Evolutionary conservation across 1,140 invertebrate species (phyloP).

Genomic region (Drosophila cardini): DNA sequence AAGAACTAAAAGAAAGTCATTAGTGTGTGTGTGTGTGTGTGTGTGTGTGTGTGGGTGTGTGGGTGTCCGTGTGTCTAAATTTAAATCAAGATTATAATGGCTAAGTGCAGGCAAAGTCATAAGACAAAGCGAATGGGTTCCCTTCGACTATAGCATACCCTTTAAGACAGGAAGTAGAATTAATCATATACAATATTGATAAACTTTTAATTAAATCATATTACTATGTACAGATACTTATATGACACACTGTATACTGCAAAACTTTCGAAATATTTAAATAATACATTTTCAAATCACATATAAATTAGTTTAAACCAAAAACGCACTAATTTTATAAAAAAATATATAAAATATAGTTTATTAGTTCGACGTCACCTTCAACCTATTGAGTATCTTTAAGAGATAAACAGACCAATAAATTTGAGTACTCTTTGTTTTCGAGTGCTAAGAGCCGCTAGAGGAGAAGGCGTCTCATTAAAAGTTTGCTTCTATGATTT

Average conservation of each 20-base stretch:
- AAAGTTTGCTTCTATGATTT: slow-evolving; percentile 64
- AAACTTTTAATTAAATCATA: no score
- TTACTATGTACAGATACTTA: no score
- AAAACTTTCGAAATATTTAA: no score
- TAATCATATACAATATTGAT: no score
- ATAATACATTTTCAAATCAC: background rate
- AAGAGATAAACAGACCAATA: slow-evolving; percentile 27
- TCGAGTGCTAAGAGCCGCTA: slow-evolving; percentile 1
- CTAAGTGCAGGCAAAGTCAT: slow-evolving; percentile 31
- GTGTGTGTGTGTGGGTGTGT: background rate
- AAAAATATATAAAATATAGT: background rate
- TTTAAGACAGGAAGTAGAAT: background rate
- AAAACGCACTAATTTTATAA: background rate
- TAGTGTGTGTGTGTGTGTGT: slow-evolving; percentile 7
- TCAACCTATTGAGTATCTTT: slow-evolving; percentile 28
- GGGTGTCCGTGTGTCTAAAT: slow-evolving; percentile 27
- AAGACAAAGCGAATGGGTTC: background rate
- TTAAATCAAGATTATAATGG: slow-evolving; percentile 32
- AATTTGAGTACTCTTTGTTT: slow-evolving; percentile 39
- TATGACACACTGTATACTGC: no score
- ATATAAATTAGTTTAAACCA: background rate
- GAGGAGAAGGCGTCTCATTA: slow-evolving; percentile 29
- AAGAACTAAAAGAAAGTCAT: slow-evolving; percentile 23
- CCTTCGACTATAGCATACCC: background rate
- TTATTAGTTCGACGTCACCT: background rate